phyloP scores from a whole-genome alignment of 2,888 invertebrate genomes.

The Lacanobia wlatinum region DNA sequence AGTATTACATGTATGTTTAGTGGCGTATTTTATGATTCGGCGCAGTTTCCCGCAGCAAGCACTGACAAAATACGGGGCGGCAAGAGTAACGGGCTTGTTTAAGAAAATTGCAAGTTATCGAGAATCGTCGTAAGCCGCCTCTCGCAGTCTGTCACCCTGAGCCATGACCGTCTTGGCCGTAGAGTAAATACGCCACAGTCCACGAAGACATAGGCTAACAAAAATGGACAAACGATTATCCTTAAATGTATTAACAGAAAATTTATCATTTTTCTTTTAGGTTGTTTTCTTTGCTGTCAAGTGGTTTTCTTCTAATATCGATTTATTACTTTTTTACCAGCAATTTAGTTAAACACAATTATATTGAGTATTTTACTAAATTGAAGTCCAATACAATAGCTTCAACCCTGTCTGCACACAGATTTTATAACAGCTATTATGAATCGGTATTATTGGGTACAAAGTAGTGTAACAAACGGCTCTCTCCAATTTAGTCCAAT shows the following conservation, averaged over 20 bases:
- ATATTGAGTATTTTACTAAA: constrained; percentile 53
- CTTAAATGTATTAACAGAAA: constrained; percentile 11
- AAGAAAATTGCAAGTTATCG: background rate
- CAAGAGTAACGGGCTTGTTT: background rate
- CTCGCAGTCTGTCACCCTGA: background rate
- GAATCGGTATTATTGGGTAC: constrained; percentile 3
- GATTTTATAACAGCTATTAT: constrained; percentile 21
- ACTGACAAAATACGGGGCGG: background rate
- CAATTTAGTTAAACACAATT: constrained; percentile 42
- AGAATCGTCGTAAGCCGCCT: background rate
- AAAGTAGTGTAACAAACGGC: background rate
- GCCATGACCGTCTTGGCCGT: background rate
- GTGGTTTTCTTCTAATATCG: background rate
- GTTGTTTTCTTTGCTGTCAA: background rate
- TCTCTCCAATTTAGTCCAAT: constrained; percentile 56
- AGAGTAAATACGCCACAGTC: constrained; percentile 5
- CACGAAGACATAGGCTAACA: constrained; percentile 4
- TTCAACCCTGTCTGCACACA: constrained; percentile 5
- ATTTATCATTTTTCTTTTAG: background rate
- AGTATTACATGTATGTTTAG: constrained; percentile 25
- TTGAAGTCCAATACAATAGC: constrained; percentile 38
- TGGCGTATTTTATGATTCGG: background rate
- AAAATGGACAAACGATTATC: constrained; percentile 27
- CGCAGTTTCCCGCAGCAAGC: background rate
- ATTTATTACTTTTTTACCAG: constrained; percentile 18